phyloP scores from a whole-genome alignment of 2,888 invertebrate species.

The Dromius quadrimaculatus region DNA sequence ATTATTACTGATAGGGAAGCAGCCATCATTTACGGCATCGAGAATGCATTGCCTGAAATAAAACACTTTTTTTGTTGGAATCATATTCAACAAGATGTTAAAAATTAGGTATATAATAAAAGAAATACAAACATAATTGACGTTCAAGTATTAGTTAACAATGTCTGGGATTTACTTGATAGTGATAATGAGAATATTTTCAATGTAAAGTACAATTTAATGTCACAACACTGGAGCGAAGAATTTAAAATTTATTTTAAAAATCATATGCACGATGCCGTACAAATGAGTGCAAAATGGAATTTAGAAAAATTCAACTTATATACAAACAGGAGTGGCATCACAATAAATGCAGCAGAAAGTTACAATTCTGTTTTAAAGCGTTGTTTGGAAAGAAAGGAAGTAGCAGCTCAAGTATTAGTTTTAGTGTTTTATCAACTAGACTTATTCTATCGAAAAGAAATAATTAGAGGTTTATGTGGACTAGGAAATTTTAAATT shows the following conservation, averaged over 20 bases:
- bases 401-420: constrained; percentile 33
- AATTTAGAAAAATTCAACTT: not conserved
- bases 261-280: constrained; percentile 12
- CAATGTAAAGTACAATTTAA: constrained; percentile 13
- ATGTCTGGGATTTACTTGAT: constrained; percentile 43
- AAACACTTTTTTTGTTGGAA: no score
- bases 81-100: constrained; percentile 28
- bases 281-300: constrained; percentile 18
- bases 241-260: constrained; percentile 47
- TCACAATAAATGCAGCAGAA: constrained; percentile 45
- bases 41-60: constrained; percentile 7
- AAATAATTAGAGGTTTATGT: constrained; percentile 21
- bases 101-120: constrained; percentile 33
- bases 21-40: constrained; percentile 30
- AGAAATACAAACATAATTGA: constrained; percentile 5
- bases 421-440: constrained; percentile 30
- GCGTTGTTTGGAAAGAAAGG: constrained; percentile 20
- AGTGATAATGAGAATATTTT: constrained; percentile 18
- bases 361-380: constrained; percentile 35
- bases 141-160: constrained; percentile 16
- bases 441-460: constrained; percentile 39
- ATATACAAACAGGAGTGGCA: constrained; percentile 40
- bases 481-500: not conserved
- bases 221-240: constrained; percentile 22
- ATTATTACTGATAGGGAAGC: constrained; percentile 43